A percentile compares a stretch with the other conserved stretches of the same genome.
Conservation (phyloP, 2,888 invertebrate genomes). For the Spilosoma lubricipeda region DNA sequence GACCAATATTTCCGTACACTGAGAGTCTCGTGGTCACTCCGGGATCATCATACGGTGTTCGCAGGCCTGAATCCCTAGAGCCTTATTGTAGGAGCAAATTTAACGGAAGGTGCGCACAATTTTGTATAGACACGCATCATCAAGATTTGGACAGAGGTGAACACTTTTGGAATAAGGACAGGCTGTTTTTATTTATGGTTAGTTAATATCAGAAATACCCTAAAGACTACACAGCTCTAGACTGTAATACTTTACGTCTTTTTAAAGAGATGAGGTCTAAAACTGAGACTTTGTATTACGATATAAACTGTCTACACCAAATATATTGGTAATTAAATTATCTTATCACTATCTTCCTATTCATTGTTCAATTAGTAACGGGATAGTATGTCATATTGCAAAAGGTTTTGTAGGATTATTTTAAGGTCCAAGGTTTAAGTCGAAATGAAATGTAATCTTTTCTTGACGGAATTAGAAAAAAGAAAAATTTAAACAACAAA, state of each 20-base stretch:
- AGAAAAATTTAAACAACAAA: no score
- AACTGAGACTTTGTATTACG: neutral
- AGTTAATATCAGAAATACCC: neutral
- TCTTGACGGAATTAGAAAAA: neutral
- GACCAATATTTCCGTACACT: slow-evolving; percentile 51
- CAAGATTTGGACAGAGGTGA: slow-evolving; percentile 38
- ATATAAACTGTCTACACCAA: neutral
- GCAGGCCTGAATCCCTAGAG: slow-evolving; percentile 56
- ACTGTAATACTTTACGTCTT: neutral
- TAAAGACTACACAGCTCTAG: no score
- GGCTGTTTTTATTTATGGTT: slow-evolving; percentile 30
- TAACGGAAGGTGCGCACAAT: slow-evolving; percentile 65
- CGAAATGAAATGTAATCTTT: neutral
- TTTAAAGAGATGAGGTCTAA: neutral
- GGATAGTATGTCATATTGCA: neutral
- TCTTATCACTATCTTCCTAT: no score
- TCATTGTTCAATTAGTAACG: neutral
- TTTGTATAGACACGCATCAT: slow-evolving; percentile 49
- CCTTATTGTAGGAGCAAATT: slow-evolving; percentile 71
- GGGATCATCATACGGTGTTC: slow-evolving; percentile 63
- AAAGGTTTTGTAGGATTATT: no score
- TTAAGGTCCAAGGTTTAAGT: no score
- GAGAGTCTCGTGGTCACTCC: slow-evolving; percentile 66
- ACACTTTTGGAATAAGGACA: slow-evolving; percentile 39
- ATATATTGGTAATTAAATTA: neutral